Evolutionary conservation across 1,140 invertebrate genomes (phyloP), one percentile per base, ranked within the genome.

Genomic region (Daktulosphaira vitifoliae): DNA sequence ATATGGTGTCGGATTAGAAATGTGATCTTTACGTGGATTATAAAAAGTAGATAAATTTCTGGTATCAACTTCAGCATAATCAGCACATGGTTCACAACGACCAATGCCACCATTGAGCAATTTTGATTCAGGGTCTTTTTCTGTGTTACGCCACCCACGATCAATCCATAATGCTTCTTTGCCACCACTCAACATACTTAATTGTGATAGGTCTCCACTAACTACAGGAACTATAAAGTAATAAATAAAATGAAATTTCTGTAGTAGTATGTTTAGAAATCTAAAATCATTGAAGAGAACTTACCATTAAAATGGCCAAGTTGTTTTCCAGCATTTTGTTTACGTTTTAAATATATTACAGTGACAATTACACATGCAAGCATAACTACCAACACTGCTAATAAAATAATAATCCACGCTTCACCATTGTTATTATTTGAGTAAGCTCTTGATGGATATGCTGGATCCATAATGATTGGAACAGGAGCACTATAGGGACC

Each of bases 21-120:
- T 25, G 22, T 46, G 33, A 15, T 83, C 76, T 54, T 81, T 81
- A 71, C 82, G 80, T 2, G 68, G 83, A 67, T 88, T 88, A 74
- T 90, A 89, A 71, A 90, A 91, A 0, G 87, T 90, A 11, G 85
- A 87, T 66, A 90, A 71, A 70, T 79, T 84, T 42, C 82, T 76
- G 8, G 82, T 83, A 72, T 89, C 86, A 1, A 88, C 86, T 76
- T 89, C 86, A 0, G 87, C 86, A 69, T 89, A 88, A 69, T 88
- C 86, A 0, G 84, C 82, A 16, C 80, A 80, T 4, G 56, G 25
- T 2, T 39, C 44, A 50, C 71, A 71, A 22, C 67, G 69, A 6
- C 66, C 56, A n/a, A 65, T 54, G 67, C 72, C 77, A 76, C 80
- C 71, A 68, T 82, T 81, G 2, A 84, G 71, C n/a, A 84, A 71